Evolutionary conservation across 2,113 vertebrate species (phyloP).

Genomic region (Cryptotis parvus): DNA sequence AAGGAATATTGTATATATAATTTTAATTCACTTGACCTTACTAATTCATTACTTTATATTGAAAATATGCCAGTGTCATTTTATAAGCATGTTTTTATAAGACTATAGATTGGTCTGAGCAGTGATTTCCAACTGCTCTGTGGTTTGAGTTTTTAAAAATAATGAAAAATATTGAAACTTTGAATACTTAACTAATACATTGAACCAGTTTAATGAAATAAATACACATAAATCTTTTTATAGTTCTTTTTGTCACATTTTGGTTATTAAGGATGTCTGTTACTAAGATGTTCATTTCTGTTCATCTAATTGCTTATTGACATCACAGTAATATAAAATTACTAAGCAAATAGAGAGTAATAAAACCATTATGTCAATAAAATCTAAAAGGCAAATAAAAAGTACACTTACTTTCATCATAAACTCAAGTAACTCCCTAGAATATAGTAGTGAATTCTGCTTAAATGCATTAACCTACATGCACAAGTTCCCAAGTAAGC

Average conservation of each 20-base stretch:
- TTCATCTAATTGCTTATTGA: slow-evolving; percentile 72
- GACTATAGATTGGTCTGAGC: too few species aligned
- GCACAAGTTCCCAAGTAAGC: not conserved
- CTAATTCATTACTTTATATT: not conserved
- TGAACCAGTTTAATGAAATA: not conserved
- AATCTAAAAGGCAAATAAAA: slow-evolving; percentile 77
- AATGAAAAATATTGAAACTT: too few species aligned
- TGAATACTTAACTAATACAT: slow-evolving; percentile 16
- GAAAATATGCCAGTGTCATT: not conserved
- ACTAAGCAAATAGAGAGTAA: slow-evolving; percentile 64
- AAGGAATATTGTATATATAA: too few species aligned
- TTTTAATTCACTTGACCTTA: not conserved
- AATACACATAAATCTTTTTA: not conserved
- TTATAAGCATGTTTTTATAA: not conserved
- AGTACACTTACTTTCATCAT: slow-evolving; percentile 69
- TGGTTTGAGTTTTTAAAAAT: too few species aligned
- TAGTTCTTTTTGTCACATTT: slow-evolving; percentile 40
- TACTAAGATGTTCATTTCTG: slow-evolving; percentile 61
- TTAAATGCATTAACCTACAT: slow-evolving; percentile 27
- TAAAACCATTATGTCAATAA: slow-evolving; percentile 78
- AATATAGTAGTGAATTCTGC: slow-evolving; percentile 54
- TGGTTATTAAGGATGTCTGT: slow-evolving; percentile 22
- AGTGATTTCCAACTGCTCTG: too few species aligned
- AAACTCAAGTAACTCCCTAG: slow-evolving; percentile 41
- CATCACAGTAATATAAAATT: slow-evolving; percentile 70